Evolutionary conservation across 1,140 invertebrate species (phyloP).

Genomic region (Tetragonula clypearis): DNA sequence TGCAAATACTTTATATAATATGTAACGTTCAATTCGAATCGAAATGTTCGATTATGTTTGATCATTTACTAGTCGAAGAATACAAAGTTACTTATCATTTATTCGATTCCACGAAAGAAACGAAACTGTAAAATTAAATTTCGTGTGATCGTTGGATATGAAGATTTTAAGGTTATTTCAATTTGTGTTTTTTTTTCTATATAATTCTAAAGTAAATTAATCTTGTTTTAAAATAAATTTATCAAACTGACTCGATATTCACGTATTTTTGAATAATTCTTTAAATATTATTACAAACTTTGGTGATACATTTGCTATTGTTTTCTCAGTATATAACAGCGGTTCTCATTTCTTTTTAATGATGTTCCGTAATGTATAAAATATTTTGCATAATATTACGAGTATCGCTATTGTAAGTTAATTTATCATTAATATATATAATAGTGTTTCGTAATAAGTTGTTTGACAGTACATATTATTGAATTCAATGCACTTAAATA

Average conservation of each 20-base stretch:
- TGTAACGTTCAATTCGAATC: neutral
- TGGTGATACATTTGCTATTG: neutral
- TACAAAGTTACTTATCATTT: neutral
- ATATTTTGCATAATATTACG: neutral
- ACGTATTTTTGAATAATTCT: neutral
- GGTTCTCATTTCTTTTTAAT: neutral
- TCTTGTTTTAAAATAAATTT: neutral
- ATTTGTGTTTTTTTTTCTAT: neutral
- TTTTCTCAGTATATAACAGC: neutral
- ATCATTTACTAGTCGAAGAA: neutral
- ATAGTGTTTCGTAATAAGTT: neutral
- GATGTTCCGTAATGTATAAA: neutral
- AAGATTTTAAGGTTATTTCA: neutral
- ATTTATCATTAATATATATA: neutral
- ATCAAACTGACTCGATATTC: neutral
- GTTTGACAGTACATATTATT: neutral
- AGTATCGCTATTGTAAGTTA: neutral
- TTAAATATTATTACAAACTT: neutral
- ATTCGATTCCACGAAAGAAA: neutral
- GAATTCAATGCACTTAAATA: neutral
- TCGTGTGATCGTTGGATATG: neutral
- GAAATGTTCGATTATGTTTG: too few relatives aligned
- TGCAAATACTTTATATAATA: neutral
- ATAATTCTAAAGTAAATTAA: neutral
- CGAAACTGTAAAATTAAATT: neutral